These are phyloP conservation scores for Scomber scombrus DNA, from an alignment of 2,113 vertebrate genomes.

Conservation along the genomic window DNA sequence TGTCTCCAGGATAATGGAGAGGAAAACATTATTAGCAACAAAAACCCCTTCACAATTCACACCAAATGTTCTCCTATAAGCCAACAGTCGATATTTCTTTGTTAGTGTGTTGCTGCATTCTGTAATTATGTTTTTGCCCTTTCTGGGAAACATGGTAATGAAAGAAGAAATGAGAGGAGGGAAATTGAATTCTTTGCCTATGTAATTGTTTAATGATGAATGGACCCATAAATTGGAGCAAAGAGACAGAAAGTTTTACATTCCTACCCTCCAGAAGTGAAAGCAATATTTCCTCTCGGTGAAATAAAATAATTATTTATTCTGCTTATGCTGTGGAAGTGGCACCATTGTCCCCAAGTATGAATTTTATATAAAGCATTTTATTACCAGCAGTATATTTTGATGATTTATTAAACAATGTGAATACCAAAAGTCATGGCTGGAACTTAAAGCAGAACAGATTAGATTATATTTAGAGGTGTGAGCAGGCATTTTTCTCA, in stretches of 20 bases:
- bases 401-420: constrained; percentile 35
- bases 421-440: background rate
- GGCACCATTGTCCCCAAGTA: constrained; percentile 20
- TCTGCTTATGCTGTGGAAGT: constrained; percentile 26
- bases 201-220: constrained; percentile 78
- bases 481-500: background rate
- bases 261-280: constrained; percentile 30
- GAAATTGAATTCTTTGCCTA: constrained; percentile 73
- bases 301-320: constrained; percentile 43
- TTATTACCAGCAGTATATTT: constrained; percentile 39
- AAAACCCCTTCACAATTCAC: constrained; percentile 32
- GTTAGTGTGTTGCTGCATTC: constrained; percentile 69
- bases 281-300: constrained; percentile 42
- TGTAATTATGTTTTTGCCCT: constrained; percentile 77
- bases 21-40: constrained; percentile 62
- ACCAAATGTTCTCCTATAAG: constrained; percentile 45
- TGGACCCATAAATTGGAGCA: constrained; percentile 53
- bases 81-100: constrained; percentile 72
- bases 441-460: constrained; percentile 7
- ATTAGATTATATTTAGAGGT: constrained; percentile 15
- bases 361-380: constrained; percentile 35
- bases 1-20: constrained; percentile 46
- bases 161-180: constrained; percentile 60
- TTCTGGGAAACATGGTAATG: constrained; percentile 61
- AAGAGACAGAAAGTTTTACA: constrained; percentile 65